phyloP scores from a whole-genome alignment of 2,113 vertebrate species.

The Gambusia affinis region DNA sequence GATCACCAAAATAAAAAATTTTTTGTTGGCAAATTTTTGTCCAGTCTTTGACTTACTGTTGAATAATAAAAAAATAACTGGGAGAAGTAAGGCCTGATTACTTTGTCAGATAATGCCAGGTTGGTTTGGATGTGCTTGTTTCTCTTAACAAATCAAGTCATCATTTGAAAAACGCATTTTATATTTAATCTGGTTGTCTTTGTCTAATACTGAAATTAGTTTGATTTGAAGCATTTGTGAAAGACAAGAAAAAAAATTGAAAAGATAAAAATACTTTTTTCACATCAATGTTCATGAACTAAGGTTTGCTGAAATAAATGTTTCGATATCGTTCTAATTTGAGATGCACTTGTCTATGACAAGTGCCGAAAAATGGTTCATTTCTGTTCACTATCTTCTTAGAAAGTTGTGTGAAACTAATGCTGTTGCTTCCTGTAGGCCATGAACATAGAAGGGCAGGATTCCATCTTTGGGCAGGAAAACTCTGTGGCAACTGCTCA shows the following conservation, averaged over 20 bases:
- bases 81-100: too few relatives aligned
- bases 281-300: background rate
- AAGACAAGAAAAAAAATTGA: background rate
- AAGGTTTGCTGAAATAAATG: background rate
- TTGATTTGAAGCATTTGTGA: background rate
- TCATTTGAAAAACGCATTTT: too few relatives aligned
- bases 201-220: too few relatives aligned
- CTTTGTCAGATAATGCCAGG: too few relatives aligned
- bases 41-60: too few relatives aligned
- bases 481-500: conserved; percentile 87
- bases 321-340: background rate
- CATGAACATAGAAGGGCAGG: conserved; percentile 85
- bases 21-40: too few relatives aligned
- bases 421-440: conserved; percentile 48
- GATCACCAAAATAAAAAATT: too few relatives aligned
- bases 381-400: background rate
- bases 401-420: background rate
- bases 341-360: background rate
- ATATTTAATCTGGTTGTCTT: too few relatives aligned
- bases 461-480: conserved; percentile 90
- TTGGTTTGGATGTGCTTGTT: too few relatives aligned
- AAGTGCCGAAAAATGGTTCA: background rate
- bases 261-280: background rate
- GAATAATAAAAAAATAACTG: too few relatives aligned
- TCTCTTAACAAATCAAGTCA: too few relatives aligned